Evolutionary conservation across 2,113 vertebrate species (phyloP).

Genomic region (Podiceps cristatus): DNA sequence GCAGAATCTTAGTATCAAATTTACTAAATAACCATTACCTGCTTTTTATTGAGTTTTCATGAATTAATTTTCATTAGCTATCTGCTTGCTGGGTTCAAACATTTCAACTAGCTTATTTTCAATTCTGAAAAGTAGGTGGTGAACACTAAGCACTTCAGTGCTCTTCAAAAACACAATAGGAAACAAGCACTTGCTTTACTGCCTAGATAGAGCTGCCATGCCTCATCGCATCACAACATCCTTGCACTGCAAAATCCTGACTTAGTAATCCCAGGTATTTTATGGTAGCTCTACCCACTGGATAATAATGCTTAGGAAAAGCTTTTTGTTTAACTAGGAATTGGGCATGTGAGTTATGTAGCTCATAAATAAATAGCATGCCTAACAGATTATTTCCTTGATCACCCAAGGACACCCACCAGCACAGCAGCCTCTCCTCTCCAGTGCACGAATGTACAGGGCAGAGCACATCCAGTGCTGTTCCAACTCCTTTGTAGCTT

Average conservation of each 20-base stretch:
- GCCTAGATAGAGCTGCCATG: neutral
- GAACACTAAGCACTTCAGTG: neutral
- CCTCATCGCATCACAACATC: neutral
- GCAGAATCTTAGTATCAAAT: neutral
- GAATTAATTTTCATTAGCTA: neutral
- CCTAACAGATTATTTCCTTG: neutral
- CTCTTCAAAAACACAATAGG: neutral
- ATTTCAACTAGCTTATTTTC: neutral
- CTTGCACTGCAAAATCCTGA: neutral
- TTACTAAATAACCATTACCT: neutral
- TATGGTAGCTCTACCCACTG: neutral
- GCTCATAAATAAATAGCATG: neutral
- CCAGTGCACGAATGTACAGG: neutral
- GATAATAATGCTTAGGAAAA: neutral
- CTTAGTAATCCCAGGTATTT: neutral
- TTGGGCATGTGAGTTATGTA: neutral
- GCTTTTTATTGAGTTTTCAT: neutral
- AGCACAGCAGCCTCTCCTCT: neutral
- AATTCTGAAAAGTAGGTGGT: neutral
- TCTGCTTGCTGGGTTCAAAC: neutral
- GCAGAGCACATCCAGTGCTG: neutral
- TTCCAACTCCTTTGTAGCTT: neutral
- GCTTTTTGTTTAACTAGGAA: neutral
- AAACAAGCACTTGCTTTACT: neutral
- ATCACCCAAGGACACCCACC: neutral